Evolutionary conservation across 2,888 invertebrate genomes (phyloP).

Genomic region (Lasiommata megera): DNA sequence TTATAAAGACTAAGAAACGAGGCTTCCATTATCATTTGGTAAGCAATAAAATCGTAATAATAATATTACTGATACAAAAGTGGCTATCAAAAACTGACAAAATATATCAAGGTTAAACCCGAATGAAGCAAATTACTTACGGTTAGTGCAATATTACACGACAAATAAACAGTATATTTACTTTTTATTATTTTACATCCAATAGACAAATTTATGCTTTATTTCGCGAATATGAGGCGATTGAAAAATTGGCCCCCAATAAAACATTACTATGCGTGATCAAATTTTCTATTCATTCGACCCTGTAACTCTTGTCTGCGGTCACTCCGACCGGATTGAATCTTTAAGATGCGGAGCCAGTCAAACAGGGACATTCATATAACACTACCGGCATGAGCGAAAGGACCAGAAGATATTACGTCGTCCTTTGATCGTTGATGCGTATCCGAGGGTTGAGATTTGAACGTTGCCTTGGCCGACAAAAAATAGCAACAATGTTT

Average conservation of each 20-base stretch:
- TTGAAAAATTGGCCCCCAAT: neutral
- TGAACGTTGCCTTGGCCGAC: slow-evolving; percentile 39
- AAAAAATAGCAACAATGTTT: slow-evolving; percentile 47
- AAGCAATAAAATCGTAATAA: no score
- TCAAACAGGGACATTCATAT: slow-evolving; percentile 39
- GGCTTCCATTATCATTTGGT: no score
- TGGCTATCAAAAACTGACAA: no score
- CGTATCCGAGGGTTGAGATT: slow-evolving; percentile 43
- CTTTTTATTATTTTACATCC: no score
- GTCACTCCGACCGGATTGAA: slow-evolving; percentile 51
- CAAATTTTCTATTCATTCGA: slow-evolving; percentile 47
- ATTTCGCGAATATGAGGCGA: neutral
- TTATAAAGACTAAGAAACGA: no score
- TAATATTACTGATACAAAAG: no score
- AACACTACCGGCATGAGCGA: slow-evolving; percentile 34
- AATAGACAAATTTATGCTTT: neutral
- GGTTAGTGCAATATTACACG: no score
- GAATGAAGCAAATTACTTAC: no score
- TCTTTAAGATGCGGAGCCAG: slow-evolving; percentile 50
- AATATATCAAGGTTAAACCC: no score
- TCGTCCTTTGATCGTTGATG: slow-evolving; percentile 50
- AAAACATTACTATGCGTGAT: slow-evolving; percentile 6
- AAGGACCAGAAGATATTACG: slow-evolving; percentile 36
- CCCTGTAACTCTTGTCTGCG: slow-evolving; percentile 43
- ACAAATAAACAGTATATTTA: no score